Base-by-base conservation (phyloP, 1,140 invertebrate genomes). In the Pseudoatta argentina region DNA sequence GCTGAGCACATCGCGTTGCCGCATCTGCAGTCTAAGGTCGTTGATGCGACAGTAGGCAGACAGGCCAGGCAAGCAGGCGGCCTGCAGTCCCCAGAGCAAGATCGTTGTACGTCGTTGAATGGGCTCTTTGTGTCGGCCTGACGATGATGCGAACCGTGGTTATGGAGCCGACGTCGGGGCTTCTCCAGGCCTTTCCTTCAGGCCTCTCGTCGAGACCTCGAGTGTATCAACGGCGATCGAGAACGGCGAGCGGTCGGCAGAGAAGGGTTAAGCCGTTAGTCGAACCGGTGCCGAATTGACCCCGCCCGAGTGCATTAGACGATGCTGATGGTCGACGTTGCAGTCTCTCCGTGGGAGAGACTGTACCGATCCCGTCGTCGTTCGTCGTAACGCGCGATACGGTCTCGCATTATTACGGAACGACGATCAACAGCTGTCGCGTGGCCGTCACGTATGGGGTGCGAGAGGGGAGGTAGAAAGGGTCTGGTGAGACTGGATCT, bases 31-130 rank as follows among this genome's bases (percentile, higher is more conserved):
- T 8, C 39, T 44, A 83, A 83, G 69, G 79, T 39, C 55, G 18
- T 14, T n/a, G 51, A 24, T 71, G 48, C 57, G n/a, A 27, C 39
- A 69, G 57, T 27, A 44, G 48, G 34, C 73, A 61, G 55, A 61
- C 73, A 75, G 61, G 18, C 76, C 39, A 8, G 44, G 79, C 79
- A 12, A 39, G 18, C 34, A 24, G 67, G 66, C 69, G 48, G 48
- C 48, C 14, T 51, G 14, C 66, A 64, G 48, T 78, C 85, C 67
- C 78, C 44, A 79, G 66, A 86, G 82, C 21, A 85, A 78, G 86
- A 85, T 90, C 79, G 88, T 91, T 91, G 90, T 89, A 87, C 66
- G 73, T 81, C 34, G 79, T 39, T 91, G 89, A 91, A 91, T 91
- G 85, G 72, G 87, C 85, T 85, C 85, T 91, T 90, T 91, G 87